Evolutionary conservation across 1,140 invertebrate genomes (phyloP), one percentile per base, ranked within the genome.

Genomic region (Mesaphorura yosii): DNA sequence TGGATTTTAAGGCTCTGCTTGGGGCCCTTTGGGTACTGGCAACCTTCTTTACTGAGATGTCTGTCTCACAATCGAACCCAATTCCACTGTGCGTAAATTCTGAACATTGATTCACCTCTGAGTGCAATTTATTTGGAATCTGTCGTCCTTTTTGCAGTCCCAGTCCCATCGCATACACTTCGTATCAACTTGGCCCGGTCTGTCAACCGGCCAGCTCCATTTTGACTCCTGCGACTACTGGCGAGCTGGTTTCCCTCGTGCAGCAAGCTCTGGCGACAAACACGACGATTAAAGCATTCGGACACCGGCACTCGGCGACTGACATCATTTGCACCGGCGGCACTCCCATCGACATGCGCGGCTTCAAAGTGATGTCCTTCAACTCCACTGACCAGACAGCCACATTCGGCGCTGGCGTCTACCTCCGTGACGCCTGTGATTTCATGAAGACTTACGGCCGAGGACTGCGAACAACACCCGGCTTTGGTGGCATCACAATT

Each of bases 291-390:
- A 50, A 50, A 20, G 48, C 48, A 7, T 19, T 50, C 14, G 48
- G 48, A 4, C 19, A 47, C 34, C 12, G 49, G 7, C 51, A 46
- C 23, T 53, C 51, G 10, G 14, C 22, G 4, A 37, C 41, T 6
- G 51, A 53, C 29, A 27, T 45, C 17, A 53, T 53, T 23, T 53
- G 51, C 44, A 53, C 51, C 2, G 51, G 47, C n/a, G 51, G 51
- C 15, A 34, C 47, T 22, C 41, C 42, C 7, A 26, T 53, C n/a
- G 44, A 53, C 34, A 46, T 53, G 51, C 3, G n/a, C 3, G 20
- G 31, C 6, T 20, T 53, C 3, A 39, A 34, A 10, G 28, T 17
- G 12, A 29, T 25, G 3, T 12, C 5, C 7, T 19, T 7, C 3
- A 40, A 46, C 27, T 15, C 15, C 7, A 17, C 6, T 3, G 26